Percentiles rank a stretch among this genome's conserved stretches.
phyloP scores from a whole-genome alignment of 2,888 invertebrate genomes.

The Sinopyrophorus schimmeli region DNA sequence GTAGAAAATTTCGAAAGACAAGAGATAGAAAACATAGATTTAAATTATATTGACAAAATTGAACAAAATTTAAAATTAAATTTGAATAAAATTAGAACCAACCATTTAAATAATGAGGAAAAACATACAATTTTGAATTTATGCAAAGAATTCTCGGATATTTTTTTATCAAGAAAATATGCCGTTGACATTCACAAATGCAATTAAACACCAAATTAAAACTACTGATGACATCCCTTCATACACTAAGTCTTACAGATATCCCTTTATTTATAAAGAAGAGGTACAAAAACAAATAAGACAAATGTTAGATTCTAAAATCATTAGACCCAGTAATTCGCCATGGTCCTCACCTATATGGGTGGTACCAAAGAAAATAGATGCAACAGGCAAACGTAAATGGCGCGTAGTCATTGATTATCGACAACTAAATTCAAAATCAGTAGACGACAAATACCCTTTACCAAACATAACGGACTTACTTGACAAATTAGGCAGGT shows the following conservation, averaged over 20 bases:
- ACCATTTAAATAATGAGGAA: no score
- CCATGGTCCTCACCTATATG: slow-evolving; percentile 48
- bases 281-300: slow-evolving; percentile 44
- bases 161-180: no score
- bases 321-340: slow-evolving; percentile 43
- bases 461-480: slow-evolving; percentile 32
- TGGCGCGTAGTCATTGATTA: slow-evolving; percentile 44
- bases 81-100: no score
- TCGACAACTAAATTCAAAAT: slow-evolving; percentile 41
- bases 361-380: slow-evolving; percentile 48
- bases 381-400: slow-evolving; percentile 42
- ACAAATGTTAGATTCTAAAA: slow-evolving; percentile 41
- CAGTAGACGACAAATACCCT: slow-evolving; percentile 38
- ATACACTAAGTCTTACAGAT: slow-evolving; percentile 30
- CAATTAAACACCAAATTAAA: no score
- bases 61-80: no score
- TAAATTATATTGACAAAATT: no score
- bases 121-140: no score
- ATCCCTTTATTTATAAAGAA: slow-evolving; percentile 36
- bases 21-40: no score
- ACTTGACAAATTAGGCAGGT: slow-evolving; percentile 23
- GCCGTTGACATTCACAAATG: no score
- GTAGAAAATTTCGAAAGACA: no score
- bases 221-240: no score
- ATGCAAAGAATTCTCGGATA: no score